phyloP scores from a whole-genome alignment of 2,888 invertebrate species.

The Microplitis deprimator region DNA sequence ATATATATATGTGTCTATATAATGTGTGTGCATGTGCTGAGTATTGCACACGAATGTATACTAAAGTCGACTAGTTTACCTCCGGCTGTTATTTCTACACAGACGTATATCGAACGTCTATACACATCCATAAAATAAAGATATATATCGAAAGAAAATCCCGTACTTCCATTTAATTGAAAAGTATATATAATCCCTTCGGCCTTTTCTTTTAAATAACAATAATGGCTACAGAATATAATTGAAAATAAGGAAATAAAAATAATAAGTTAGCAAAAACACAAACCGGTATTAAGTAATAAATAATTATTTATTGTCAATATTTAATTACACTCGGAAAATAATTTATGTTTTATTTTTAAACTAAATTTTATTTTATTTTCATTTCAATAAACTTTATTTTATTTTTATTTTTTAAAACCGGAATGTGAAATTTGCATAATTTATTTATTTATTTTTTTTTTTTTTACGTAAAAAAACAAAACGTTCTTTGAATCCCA shows the following conservation, averaged over 20 bases:
- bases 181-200: conserved; percentile 36
- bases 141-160: conserved; percentile 34
- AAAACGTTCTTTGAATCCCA: no score
- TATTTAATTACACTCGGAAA: neutral
- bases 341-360: neutral
- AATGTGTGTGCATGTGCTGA: conserved; percentile 10
- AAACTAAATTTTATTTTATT: neutral
- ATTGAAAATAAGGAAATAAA: neutral
- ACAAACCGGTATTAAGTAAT: neutral
- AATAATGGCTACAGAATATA: neutral
- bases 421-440: no score
- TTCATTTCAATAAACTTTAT: neutral
- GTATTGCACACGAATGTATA: neutral
- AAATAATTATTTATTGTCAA: neutral
- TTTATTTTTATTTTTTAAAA: neutral
- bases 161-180: conserved; percentile 35
- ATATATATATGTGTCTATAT: neutral
- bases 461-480: no score
- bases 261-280: neutral
- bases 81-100: neutral
- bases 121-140: conserved; percentile 6
- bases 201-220: conserved; percentile 9
- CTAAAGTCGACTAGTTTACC: neutral
- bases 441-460: no score
- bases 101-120: neutral